phyloP scores from a whole-genome alignment of 2,113 vertebrate genomes.

The Hyla sarda region DNA sequence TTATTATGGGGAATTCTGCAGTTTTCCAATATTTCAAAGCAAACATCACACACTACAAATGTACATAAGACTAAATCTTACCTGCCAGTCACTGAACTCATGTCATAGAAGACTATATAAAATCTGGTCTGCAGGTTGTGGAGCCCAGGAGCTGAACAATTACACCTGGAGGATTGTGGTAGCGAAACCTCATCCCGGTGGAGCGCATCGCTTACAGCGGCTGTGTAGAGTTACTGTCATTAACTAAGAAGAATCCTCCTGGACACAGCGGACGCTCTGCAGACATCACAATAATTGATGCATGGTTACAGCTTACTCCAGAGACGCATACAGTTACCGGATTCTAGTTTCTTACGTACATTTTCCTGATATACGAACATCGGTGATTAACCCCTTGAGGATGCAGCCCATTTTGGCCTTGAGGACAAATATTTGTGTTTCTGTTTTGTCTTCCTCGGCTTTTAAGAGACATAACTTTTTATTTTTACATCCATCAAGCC shows the following conservation, averaged over 20 bases:
- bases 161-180: slow-evolving; percentile 31
- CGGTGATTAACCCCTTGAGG: not conserved
- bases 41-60: not conserved
- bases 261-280: slow-evolving; percentile 3
- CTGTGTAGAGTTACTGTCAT: slow-evolving; percentile 52
- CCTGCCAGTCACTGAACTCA: slow-evolving; percentile 39
- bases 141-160: slow-evolving; percentile 23
- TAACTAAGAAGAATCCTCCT: slow-evolving; percentile 42
- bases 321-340: not conserved
- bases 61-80: not conserved
- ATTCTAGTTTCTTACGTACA: not conserved
- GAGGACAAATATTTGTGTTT: too few relatives aligned
- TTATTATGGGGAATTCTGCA: too few relatives aligned
- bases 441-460: too few relatives aligned
- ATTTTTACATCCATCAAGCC: too few relatives aligned
- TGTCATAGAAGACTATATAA: not conserved
- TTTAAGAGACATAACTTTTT: too few relatives aligned
- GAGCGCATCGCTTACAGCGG: slow-evolving; percentile 48
- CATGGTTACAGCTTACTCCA: not conserved
- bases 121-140: slow-evolving; percentile 23
- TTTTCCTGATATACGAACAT: not conserved
- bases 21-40: too few relatives aligned
- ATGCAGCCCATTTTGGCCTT: too few relatives aligned
- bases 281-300: slow-evolving; percentile 31
- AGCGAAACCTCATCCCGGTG: slow-evolving; percentile 47